Percentiles rank a stretch among this genome's conserved stretches.
phyloP scores from a whole-genome alignment of 2,888 invertebrate species.

The Brenthis daphne region DNA sequence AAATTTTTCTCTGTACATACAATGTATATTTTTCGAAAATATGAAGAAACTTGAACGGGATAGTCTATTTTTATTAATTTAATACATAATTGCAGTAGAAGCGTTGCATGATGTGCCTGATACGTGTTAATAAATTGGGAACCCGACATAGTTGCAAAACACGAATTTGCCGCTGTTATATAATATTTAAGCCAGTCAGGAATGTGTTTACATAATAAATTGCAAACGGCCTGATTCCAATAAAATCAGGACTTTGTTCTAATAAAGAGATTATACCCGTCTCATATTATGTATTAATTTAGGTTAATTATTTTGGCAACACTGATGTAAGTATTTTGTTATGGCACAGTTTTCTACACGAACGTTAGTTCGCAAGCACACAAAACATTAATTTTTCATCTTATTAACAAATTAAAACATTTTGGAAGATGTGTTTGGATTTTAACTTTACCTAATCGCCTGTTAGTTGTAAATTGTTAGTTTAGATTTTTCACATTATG shows the following conservation, averaged over 20 bases:
- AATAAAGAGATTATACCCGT: not conserved
- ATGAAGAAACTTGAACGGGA: too few species aligned
- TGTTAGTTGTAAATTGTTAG: not conserved
- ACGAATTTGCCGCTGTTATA: slow-evolving; percentile 30
- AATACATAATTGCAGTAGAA: not conserved
- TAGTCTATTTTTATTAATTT: too few species aligned
- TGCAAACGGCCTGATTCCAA: slow-evolving; percentile 29
- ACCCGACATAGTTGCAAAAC: slow-evolving; percentile 30
- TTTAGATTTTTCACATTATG: not conserved
- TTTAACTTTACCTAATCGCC: too few species aligned
- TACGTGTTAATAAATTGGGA: slow-evolving; percentile 27
- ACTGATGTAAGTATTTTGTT: not conserved
- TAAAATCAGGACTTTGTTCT: slow-evolving; percentile 18
- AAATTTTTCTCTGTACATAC: too few species aligned
- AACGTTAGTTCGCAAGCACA: too few species aligned
- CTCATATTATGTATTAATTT: not conserved
- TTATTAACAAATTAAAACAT: too few species aligned
- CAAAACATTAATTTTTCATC: too few species aligned
- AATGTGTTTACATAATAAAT: slow-evolving; percentile 39
- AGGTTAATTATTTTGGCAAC: slow-evolving; percentile 4
- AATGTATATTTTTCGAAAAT: too few species aligned
- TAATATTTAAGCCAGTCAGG: slow-evolving; percentile 32
- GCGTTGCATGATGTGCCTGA: slow-evolving; percentile 15
- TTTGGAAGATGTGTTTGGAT: too few species aligned
- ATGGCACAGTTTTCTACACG: too few species aligned